These are phyloP conservation scores for Ibycter americanus DNA, from an alignment of 2,797 vertebrate species.

Conservation along the genomic window DNA sequence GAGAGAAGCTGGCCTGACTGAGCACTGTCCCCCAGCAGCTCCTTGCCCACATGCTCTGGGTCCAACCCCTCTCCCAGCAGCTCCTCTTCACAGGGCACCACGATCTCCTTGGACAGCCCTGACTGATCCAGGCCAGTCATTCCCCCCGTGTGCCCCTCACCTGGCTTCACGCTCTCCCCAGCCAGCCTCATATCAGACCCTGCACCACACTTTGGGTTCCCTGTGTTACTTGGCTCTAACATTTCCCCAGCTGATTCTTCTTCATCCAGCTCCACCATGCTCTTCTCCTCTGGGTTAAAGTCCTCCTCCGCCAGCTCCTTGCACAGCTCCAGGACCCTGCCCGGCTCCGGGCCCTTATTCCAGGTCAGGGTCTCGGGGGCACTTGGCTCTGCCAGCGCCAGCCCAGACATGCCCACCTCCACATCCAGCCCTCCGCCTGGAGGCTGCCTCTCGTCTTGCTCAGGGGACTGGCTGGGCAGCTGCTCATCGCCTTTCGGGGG, in stretches of 20 bases:
- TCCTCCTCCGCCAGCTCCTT: background rate
- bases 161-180: background rate
- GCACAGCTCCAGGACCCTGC: background rate
- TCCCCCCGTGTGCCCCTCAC: background rate
- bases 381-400: background rate
- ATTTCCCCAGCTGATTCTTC: background rate
- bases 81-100: background rate
- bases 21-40: conserved; percentile 18
- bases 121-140: background rate
- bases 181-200: background rate
- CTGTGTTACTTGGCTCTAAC: background rate
- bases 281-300: background rate
- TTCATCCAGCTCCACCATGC: background rate
- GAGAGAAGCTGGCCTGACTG: conserved; percentile 11
- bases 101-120: background rate
- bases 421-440: background rate
- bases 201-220: background rate
- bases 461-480: background rate
- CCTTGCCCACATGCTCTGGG: background rate
- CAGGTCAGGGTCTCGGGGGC: background rate
- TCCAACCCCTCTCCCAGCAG: background rate
- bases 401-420: background rate
- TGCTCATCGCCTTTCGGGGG: conserved; percentile 86
- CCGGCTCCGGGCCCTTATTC: background rate
- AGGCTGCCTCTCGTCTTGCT: background rate